These are phyloP conservation scores for Chrysaora quinquecirrha DNA, from an alignment of 30 jellyfish, hydroid and myxozoan genomes.

Conservation along the genomic window DNA sequence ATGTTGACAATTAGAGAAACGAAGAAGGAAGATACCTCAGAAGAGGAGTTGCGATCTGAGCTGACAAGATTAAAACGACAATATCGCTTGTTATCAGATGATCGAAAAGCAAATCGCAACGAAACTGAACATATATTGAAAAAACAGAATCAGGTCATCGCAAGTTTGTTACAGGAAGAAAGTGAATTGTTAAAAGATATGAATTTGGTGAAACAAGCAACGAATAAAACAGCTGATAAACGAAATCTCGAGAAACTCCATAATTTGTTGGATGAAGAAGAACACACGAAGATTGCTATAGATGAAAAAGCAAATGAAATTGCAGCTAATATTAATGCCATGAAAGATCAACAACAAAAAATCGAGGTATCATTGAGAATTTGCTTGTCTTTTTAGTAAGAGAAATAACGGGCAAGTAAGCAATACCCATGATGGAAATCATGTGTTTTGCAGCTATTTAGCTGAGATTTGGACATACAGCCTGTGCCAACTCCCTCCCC, in stretches of 20 bases:
- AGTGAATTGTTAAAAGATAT: conserved; percentile 73
- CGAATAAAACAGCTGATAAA: conserved; percentile 43
- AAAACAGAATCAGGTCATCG: conserved; percentile 64
- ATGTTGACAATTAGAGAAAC: conserved; percentile 23
- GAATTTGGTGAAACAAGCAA: conserved; percentile 54
- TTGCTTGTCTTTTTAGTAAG: not conserved
- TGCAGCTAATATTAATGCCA: not conserved
- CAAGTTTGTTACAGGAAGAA: conserved; percentile 60
- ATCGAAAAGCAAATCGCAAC: conserved; percentile 75
- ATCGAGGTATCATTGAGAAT: conserved; percentile 40
- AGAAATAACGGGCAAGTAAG: no score
- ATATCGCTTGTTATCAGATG: conserved; percentile 81
- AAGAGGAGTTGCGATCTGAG: conserved; percentile 72
- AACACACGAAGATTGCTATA: conserved; percentile 38
- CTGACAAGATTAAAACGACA: conserved; percentile 78
- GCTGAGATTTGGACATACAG: no score
- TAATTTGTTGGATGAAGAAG: conserved; percentile 61
- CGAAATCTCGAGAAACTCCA: conserved; percentile 33
- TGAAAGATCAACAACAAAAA: conserved; percentile 15
- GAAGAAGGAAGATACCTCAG: conserved; percentile 20
- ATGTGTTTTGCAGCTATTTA: no score
- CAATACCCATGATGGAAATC: no score
- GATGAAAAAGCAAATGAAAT: conserved; percentile 17
- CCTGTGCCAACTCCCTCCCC: no score
- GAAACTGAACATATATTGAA: conserved; percentile 70